Evolutionary conservation across 2,888 invertebrate species (phyloP).

Genomic region (Hypomecis punctinalis): DNA sequence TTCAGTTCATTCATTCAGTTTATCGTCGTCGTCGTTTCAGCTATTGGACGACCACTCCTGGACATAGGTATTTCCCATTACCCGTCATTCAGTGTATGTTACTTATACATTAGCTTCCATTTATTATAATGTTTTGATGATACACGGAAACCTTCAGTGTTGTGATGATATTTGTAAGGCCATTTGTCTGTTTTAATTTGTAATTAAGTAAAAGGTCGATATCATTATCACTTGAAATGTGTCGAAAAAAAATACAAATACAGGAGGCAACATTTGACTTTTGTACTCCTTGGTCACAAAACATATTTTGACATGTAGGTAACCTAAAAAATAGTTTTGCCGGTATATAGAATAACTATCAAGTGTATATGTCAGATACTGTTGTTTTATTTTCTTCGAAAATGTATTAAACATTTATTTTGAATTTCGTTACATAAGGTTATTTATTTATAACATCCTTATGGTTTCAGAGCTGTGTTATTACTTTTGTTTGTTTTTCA

Average conservation of each 20-base stretch:
- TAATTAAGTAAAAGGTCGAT: conserved; percentile 1
- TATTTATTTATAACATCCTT: conserved; percentile 8
- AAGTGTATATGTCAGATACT: background rate
- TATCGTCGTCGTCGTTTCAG: too few species aligned
- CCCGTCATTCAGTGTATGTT: too few species aligned
- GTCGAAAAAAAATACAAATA: background rate
- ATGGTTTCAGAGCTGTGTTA: background rate
- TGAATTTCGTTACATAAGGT: background rate
- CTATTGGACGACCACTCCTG: too few species aligned
- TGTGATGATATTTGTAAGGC: background rate
- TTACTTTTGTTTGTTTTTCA: background rate
- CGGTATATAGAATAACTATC: too few species aligned
- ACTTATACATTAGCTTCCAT: too few species aligned
- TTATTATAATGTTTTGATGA: background rate
- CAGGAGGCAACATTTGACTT: too few species aligned
- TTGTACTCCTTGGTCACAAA: too few species aligned
- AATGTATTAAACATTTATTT: background rate
- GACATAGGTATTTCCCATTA: too few species aligned
- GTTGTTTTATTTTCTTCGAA: conserved; percentile 1
- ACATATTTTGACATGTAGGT: too few species aligned
- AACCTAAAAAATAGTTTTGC: too few species aligned
- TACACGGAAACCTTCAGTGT: background rate
- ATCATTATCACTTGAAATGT: background rate
- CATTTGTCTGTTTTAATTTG: conserved; percentile 9
- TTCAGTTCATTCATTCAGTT: background rate